phyloP scores from a whole-genome alignment of 1,140 invertebrate genomes.

The Drosophila micromelanica region DNA sequence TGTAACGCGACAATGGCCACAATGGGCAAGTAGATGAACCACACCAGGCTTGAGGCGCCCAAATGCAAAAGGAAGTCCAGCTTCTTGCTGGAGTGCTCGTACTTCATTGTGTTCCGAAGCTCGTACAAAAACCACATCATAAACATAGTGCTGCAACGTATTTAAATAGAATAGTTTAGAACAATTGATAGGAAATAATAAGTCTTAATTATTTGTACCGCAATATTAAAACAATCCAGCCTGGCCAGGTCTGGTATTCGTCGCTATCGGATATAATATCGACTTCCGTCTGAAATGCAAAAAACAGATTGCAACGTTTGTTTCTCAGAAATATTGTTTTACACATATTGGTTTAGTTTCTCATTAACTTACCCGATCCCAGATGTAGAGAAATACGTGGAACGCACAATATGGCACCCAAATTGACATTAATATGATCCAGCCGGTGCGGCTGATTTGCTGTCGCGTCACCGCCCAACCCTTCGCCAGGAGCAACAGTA shows the following conservation, averaged over 20 bases:
- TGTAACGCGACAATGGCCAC: conserved; percentile 96
- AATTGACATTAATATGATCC: conserved; percentile 92
- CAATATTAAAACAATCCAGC: conserved; percentile 93
- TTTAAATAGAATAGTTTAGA: neutral
- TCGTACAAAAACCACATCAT: conserved; percentile 98
- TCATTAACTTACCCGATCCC: conserved; percentile 93
- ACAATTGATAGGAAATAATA: neutral
- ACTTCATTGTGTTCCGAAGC: conserved; percentile 95
- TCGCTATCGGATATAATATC: conserved; percentile 98
- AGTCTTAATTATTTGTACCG: conserved; percentile 48
- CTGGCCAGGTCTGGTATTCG: conserved; percentile 98
- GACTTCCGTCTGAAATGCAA: conserved; percentile 92
- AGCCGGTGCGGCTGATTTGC: conserved; percentile 91
- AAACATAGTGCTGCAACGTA: conserved; percentile 90
- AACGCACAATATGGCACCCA: conserved; percentile 96
- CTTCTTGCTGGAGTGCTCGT: conserved; percentile 95
- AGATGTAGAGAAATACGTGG: conserved; percentile 96
- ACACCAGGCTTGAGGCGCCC: conserved; percentile 97
- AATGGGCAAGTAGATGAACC: conserved; percentile 98
- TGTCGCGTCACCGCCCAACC: conserved; percentile 97
- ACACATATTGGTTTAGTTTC: neutral
- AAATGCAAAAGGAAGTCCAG: conserved; percentile 97
- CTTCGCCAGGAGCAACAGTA: conserved; percentile 96
- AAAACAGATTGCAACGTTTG: neutral
- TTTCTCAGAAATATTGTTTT: no score